Conservation (phyloP, 2,888 invertebrate genomes). For the Amblyteles armatorius region DNA sequence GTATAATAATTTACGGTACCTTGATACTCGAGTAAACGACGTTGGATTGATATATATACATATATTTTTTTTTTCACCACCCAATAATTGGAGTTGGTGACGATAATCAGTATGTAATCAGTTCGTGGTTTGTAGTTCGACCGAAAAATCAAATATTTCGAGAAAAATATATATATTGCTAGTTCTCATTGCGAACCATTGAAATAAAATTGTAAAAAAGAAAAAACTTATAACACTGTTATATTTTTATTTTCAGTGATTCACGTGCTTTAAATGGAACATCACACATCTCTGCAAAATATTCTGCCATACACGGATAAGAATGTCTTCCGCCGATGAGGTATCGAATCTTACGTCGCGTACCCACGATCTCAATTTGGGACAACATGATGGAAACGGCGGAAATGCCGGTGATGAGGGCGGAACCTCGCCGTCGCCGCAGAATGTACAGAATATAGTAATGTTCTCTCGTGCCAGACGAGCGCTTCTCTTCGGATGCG, state of each 20-base stretch:
- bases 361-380: slow-evolving; percentile 74
- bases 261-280: slow-evolving; percentile 71
- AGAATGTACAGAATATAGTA: slow-evolving; percentile 77
- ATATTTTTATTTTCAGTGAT: slow-evolving; percentile 32
- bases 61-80: not conserved
- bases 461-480: slow-evolving; percentile 77
- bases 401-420: slow-evolving; percentile 66
- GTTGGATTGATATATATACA: not conserved
- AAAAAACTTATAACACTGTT: not conserved
- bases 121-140: no score
- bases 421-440: slow-evolving; percentile 73
- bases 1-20: not conserved
- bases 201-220: not conserved
- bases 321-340: slow-evolving; percentile 79
- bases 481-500: slow-evolving; percentile 76
- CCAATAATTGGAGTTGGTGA: not conserved
- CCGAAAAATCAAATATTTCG: no score
- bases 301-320: slow-evolving; percentile 67
- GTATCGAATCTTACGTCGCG: slow-evolving; percentile 74
- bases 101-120: no score
- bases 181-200: not conserved
- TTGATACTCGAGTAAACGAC: not conserved
- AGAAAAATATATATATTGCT: not conserved
- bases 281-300: slow-evolving; percentile 71
- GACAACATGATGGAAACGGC: slow-evolving; percentile 66